Conservation (phyloP, 2,888 invertebrate genomes). For the Cerastis rubricosa region DNA sequence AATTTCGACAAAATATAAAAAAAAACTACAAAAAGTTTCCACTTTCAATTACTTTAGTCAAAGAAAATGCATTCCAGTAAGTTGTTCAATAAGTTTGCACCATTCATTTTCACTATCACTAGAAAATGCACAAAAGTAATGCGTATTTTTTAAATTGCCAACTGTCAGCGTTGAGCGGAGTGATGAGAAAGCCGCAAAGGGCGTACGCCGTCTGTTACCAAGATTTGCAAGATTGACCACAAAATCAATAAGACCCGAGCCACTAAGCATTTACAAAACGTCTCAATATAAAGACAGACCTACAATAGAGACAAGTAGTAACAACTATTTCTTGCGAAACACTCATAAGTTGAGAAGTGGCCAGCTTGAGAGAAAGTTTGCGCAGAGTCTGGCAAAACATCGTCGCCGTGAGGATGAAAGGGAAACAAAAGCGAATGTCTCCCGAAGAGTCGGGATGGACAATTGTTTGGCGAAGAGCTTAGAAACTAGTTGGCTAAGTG, state of each 20-base stretch:
- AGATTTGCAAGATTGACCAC: background rate
- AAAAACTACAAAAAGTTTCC: background rate
- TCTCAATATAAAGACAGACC: constrained; percentile 19
- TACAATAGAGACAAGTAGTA: constrained; percentile 14
- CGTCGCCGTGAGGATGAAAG: constrained; percentile 17
- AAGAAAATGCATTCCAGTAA: background rate
- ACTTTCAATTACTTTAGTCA: background rate
- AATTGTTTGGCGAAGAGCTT: constrained; percentile 37
- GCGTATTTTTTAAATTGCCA: background rate
- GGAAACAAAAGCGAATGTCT: constrained; percentile 35
- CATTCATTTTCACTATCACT: background rate
- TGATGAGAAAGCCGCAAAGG: background rate
- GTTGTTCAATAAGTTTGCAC: background rate
- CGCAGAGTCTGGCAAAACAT: constrained; percentile 12
- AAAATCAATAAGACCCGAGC: constrained; percentile 4
- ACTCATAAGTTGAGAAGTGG: constrained; percentile 28
- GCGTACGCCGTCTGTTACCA: background rate
- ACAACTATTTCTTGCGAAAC: constrained; percentile 31
- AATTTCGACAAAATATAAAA: background rate
- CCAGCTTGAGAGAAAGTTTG: constrained; percentile 27
- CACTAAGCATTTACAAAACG: constrained; percentile 28
- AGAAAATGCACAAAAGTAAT: background rate
- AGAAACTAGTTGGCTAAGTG: constrained; percentile 34
- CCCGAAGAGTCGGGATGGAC: background rate
- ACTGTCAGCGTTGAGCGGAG: background rate